Evolutionary conservation across 2,113 vertebrate genomes (phyloP).

Genomic region (Melanotaenia duboulayi): DNA sequence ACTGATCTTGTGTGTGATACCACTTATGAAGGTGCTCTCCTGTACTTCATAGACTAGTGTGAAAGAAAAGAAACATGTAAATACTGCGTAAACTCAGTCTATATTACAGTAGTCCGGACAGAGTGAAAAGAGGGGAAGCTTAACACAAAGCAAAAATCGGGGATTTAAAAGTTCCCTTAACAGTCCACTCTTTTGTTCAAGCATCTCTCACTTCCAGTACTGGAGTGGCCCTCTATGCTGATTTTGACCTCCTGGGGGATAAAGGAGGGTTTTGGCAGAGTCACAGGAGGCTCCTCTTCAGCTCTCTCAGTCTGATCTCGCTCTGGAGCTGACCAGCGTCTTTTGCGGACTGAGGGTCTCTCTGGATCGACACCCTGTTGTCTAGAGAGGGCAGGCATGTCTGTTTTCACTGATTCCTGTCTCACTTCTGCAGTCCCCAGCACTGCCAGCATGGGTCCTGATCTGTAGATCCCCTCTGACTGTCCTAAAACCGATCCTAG

Average conservation of each 20-base stretch:
- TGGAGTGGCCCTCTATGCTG: slow-evolving; percentile 98
- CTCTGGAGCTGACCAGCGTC: slow-evolving; percentile 99
- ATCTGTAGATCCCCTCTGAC: slow-evolving; percentile 45
- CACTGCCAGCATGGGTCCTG: slow-evolving; percentile 53
- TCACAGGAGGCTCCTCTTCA: slow-evolving; percentile 92
- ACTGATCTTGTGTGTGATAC: slow-evolving; percentile 82
- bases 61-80: slow-evolving; percentile 89
- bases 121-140: slow-evolving; percentile 55
- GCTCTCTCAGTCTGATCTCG: slow-evolving; percentile 91
- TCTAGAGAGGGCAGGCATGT: slow-evolving; percentile 80
- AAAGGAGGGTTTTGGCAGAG: slow-evolving; percentile 96
- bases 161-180: slow-evolving; percentile 56
- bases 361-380: slow-evolving; percentile 82
- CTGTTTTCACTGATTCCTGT: slow-evolving; percentile 86
- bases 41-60: slow-evolving; percentile 77
- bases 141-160: slow-evolving; percentile 71
- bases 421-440: slow-evolving; percentile 87
- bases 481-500: slow-evolving; percentile 45
- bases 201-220: slow-evolving; percentile 89
- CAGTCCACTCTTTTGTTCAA: slow-evolving; percentile 64
- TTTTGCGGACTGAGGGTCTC: slow-evolving; percentile 87
- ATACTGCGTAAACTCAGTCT: slow-evolving; percentile 92
- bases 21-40: slow-evolving; percentile 86
- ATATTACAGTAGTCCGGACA: slow-evolving; percentile 96
- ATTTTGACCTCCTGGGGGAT: slow-evolving; percentile 99